Evolutionary conservation across 2,888 invertebrate genomes (phyloP).

Genomic region (Monoplex corrugatus): DNA sequence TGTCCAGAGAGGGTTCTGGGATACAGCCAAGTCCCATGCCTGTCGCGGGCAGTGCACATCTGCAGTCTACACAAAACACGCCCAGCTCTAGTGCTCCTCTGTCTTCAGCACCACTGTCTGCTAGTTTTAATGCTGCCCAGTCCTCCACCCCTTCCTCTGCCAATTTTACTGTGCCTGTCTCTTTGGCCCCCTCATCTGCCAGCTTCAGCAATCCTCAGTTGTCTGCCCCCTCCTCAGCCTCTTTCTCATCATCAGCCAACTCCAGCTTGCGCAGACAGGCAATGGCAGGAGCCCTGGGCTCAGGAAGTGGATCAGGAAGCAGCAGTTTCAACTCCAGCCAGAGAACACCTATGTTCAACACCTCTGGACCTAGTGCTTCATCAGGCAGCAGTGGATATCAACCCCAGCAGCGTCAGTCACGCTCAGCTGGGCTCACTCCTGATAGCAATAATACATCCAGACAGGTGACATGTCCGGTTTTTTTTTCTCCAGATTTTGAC

Average conservation of each 20-base stretch:
- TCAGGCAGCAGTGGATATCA: constrained; percentile 38
- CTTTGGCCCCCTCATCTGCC: background rate
- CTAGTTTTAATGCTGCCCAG: background rate
- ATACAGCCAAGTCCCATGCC: constrained; percentile 34
- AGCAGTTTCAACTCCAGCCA: constrained; percentile 54
- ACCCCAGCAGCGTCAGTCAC: constrained; percentile 5
- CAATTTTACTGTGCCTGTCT: background rate
- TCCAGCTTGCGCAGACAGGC: constrained; percentile 55
- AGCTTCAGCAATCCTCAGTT: background rate
- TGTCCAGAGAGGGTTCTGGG: constrained; percentile 1
- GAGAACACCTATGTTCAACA: constrained; percentile 54
- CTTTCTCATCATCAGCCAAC: constrained; percentile 51
- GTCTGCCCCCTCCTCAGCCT: background rate
- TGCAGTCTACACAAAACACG: constrained; percentile 21
- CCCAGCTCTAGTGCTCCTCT: background rate
- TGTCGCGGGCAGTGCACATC: background rate
- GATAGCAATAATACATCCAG: constrained; percentile 51
- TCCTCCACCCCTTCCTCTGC: background rate
- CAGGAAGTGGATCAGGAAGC: background rate
- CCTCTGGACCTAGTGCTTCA: constrained; percentile 40
- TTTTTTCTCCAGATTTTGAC: no score
- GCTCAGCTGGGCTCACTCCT: constrained; percentile 52
- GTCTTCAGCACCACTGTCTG: background rate
- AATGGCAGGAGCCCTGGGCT: background rate
- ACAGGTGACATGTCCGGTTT: constrained; percentile 25